Evolutionary conservation across 2,797 vertebrate species (phyloP).

Genomic region (Danio albolineatus): DNA sequence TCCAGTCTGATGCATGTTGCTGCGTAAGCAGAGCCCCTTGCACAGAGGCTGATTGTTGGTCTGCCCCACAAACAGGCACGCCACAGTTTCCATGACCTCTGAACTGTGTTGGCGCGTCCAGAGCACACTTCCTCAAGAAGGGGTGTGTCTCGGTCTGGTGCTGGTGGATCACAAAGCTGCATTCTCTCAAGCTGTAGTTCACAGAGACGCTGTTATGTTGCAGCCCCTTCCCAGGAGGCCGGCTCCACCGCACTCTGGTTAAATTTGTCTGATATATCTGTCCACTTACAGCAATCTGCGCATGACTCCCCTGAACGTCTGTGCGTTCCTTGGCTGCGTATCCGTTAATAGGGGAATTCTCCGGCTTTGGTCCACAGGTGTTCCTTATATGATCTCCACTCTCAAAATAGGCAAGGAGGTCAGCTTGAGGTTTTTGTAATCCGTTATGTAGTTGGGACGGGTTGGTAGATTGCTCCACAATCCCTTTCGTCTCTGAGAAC

Average conservation of each 20-base stretch:
- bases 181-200: conserved; percentile 66
- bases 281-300: conserved; percentile 64
- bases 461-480: conserved; percentile 69
- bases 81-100: conserved; percentile 69
- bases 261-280: conserved; percentile 66
- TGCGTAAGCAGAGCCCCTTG: conserved; percentile 65
- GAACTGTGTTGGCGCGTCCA: conserved; percentile 61
- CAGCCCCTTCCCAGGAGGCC: conserved; percentile 64
- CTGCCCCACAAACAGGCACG: conserved; percentile 66
- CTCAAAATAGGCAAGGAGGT: conserved; percentile 51
- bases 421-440: conserved; percentile 68
- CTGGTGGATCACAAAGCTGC: conserved; percentile 63
- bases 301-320: conserved; percentile 70
- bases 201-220: conserved; percentile 64
- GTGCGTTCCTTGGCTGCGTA: conserved; percentile 68
- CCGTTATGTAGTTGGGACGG: conserved; percentile 76
- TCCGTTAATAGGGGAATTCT: conserved; percentile 43
- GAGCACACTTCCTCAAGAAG: conserved; percentile 70
- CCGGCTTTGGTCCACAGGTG: conserved; percentile 39
- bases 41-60: conserved; percentile 69
- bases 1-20: conserved; percentile 67
- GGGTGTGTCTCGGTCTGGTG: conserved; percentile 62
- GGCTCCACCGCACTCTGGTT: conserved; percentile 67
- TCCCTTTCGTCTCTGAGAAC: conserved; percentile 75
- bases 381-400: conserved; percentile 29